Evolutionary conservation across 2,113 vertebrate species (phyloP), one percentile per base, ranked within the genome.

Genomic region (Erinaceus europaeus): DNA sequence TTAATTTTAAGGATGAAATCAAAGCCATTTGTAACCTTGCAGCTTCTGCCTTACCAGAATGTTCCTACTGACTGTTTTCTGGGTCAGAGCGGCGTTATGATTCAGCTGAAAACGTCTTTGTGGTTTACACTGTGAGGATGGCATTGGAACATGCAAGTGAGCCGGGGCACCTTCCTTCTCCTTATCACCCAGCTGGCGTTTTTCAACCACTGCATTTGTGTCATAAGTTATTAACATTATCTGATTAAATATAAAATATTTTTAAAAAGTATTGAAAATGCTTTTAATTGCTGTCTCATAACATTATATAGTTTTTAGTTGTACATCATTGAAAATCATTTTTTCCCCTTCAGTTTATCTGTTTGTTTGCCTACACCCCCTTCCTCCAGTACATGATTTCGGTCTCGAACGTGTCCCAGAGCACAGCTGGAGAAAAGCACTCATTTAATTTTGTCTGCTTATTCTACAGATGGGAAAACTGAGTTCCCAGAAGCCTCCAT

Each of bases 1-100:
- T 82, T 57, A 29, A 65, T 86, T 68, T 29, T 11, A 88, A 77
- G 34, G 76, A 73, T 79, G 89, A 83, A 80, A n/a, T 23, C 29
- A 68, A 83, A 84, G 55, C 3, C 14, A 9, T 77, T 79, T 90
- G 17, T 55, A 65, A 2, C 23, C 93, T 67, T 55, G 40, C 25
- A 42, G 57, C 29, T 5, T 81, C 6, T 36, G 15, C 42, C 44
- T 79, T 57, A 38, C 32, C 14, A 25, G 42, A 55, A 61, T 53
- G 44, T 72, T 90, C 11, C 4, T 29, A n/a, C 9, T 46, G 4
- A 38, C 50, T 36, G 17, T 57, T 61, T 72, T 79, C 42, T 27
- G 53, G 23, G 34, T 48, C 62, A 77, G 83, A 20, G 32, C 67
- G 21, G 20, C 81, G 38, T 61, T 64, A 32, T 14, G 34, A 2